Conservation (phyloP, 2,797 vertebrate species). For the Danio kyathit region DNA sequence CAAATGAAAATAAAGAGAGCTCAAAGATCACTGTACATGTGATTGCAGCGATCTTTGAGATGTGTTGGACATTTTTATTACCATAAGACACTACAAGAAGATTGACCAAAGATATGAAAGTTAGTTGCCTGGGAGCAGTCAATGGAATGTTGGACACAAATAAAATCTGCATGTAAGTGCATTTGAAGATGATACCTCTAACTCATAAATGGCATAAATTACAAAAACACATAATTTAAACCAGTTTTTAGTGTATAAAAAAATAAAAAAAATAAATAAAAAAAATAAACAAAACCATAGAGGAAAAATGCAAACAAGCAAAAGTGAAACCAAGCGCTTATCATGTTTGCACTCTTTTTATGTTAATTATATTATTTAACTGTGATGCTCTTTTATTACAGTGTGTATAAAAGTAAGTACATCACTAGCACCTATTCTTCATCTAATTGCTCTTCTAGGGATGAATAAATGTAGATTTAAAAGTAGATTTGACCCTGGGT, state of each 20-base stretch:
- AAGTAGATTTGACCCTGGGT: neutral
- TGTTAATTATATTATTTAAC: neutral
- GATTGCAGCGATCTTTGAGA: constrained; percentile 32
- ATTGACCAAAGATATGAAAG: constrained; percentile 11
- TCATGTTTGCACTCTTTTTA: neutral
- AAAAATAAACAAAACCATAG: neutral
- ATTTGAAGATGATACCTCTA: neutral
- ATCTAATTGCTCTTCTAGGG: too few species aligned
- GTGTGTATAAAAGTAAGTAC: neutral
- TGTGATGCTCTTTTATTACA: neutral
- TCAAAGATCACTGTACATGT: constrained; percentile 76
- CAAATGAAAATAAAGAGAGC: constrained; percentile 66
- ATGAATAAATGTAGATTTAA: too few species aligned
- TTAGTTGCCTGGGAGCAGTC: neutral
- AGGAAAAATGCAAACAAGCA: neutral
- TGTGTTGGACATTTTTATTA: constrained; percentile 17
- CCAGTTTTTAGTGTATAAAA: neutral
- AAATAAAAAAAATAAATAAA: neutral
- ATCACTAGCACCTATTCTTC: too few species aligned
- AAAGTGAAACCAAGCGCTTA: neutral
- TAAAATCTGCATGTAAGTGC: neutral
- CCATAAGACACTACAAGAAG: constrained; percentile 5
- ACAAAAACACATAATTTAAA: neutral
- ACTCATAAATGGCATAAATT: neutral
- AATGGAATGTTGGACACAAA: neutral